Evolutionary conservation across 2,113 vertebrate genomes (phyloP).

Genomic region (Aythya baeri): DNA sequence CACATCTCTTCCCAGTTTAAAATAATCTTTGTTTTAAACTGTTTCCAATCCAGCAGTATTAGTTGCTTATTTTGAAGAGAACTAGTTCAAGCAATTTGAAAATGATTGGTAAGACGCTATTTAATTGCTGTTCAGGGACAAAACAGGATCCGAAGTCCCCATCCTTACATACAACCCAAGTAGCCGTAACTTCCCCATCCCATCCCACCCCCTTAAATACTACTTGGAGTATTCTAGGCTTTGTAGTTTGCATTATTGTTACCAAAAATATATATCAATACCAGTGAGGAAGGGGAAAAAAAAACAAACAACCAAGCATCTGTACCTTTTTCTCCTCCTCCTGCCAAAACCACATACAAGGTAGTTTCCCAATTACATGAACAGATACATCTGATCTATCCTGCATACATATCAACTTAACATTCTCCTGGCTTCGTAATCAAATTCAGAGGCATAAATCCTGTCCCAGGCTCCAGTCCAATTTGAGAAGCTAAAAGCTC

Average conservation of each 20-base stretch:
- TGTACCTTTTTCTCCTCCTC: background rate
- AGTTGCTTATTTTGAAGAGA: background rate
- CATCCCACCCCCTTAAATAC: background rate
- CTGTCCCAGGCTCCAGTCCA: background rate
- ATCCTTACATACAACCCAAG: background rate
- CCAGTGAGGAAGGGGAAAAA: background rate
- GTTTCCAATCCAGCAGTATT: background rate
- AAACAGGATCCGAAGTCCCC: background rate
- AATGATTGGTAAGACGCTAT: background rate
- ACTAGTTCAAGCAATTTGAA: background rate
- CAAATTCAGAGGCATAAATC: background rate
- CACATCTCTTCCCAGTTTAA: background rate
- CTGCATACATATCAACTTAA: background rate
- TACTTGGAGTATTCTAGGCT: background rate
- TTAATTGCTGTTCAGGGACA: slow-evolving; percentile 4
- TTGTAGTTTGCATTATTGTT: background rate
- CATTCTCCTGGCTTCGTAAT: background rate
- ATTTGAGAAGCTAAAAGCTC: background rate
- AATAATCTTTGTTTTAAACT: background rate
- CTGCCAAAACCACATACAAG: background rate
- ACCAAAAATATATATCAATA: background rate
- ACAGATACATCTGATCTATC: background rate
- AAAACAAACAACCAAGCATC: background rate
- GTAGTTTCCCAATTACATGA: background rate
- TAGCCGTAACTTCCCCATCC: background rate